Base-by-base conservation (phyloP, 1,140 invertebrate genomes). In the Physella acuta region DNA sequence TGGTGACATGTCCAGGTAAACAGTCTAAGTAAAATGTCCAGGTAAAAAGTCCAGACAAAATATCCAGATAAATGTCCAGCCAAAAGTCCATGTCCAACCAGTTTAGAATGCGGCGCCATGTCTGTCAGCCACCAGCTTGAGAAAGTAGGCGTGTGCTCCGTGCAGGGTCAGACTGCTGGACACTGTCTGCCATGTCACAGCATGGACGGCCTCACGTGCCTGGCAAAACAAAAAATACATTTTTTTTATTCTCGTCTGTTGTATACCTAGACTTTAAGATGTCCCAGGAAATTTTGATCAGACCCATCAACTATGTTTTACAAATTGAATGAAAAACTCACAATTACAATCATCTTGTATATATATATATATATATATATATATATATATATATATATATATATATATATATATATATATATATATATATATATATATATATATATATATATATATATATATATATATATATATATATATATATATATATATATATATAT, bases 81-180 rank as follows among this genome's bases (percentile, higher is more conserved):
- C n/a, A n/a, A n/a, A 49, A 49, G 44, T 14, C 44, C 44, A 49
- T 49, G 44, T 14, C 11, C 11, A n/a, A n/a, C 37, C 26, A 24
- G 39, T 49, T 77, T 66, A 81, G 66, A 79, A 81, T 24, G 71
- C 70, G n/a, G 80, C 80, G 36, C 73, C 66, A 3, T 76, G 71
- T 55, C 68, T 75, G n/a, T 78, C 73, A 1, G 76, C 77, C 0
- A 75, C 74, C 30, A 75, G 66, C 68, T 80, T 77, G 5, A 81
- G 68, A 51, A 79, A 75, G 67, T 71, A 74, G 20, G 72, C 55
- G 60, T 82, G 79, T 14, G 73, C 67, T 3, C 75, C 77, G 53
- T 82, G 78, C 33, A 81, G 55, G 11, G 69, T 61, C 3, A 77
- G 20, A 17, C 71, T 71, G 20, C 73, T 71, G 8, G 73, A 73